Evolutionary conservation across 53 echinoderm and acorn worm genomes (phyloP).

Genomic region (Paracentrotus lividus): DNA sequence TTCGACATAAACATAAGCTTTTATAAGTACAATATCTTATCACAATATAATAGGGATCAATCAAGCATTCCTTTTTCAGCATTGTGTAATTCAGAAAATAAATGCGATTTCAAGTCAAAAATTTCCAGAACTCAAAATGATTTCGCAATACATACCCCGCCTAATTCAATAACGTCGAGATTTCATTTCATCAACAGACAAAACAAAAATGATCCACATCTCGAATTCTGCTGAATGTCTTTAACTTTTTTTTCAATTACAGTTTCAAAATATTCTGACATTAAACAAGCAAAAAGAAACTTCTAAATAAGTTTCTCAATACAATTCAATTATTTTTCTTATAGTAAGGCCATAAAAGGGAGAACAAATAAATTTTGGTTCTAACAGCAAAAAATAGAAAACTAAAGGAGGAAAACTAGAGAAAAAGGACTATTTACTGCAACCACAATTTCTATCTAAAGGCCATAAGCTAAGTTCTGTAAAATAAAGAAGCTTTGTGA

Average conservation of each 20-base stretch:
- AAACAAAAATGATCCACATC: neutral
- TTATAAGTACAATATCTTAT: constrained; percentile 52
- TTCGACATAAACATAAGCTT: constrained; percentile 4
- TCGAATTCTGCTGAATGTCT: neutral
- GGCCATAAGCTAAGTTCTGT: too few species aligned
- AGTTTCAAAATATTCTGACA: neutral
- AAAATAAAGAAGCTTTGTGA: too few species aligned
- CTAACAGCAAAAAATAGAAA: neutral
- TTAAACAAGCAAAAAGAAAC: neutral
- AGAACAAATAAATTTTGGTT: constrained; percentile 22
- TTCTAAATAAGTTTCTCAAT: neutral
- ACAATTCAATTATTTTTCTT: neutral
- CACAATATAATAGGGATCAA: neutral
- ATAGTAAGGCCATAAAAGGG: neutral
- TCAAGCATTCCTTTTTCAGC: constrained; percentile 55
- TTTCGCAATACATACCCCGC: neutral
- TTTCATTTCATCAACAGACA: constrained; percentile 2
- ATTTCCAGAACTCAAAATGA: constrained; percentile 2
- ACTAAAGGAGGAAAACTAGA: neutral
- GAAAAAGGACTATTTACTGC: too few species aligned
- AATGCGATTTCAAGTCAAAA: constrained; percentile 46
- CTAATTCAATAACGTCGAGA: neutral
- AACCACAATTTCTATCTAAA: too few species aligned
- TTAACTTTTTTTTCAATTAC: neutral
- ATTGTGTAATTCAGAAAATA: constrained; percentile 66